Evolutionary conservation across 2,888 invertebrate species (phyloP), one percentile per base, ranked within the genome.

Genomic region (Lepidonotus clava): DNA sequence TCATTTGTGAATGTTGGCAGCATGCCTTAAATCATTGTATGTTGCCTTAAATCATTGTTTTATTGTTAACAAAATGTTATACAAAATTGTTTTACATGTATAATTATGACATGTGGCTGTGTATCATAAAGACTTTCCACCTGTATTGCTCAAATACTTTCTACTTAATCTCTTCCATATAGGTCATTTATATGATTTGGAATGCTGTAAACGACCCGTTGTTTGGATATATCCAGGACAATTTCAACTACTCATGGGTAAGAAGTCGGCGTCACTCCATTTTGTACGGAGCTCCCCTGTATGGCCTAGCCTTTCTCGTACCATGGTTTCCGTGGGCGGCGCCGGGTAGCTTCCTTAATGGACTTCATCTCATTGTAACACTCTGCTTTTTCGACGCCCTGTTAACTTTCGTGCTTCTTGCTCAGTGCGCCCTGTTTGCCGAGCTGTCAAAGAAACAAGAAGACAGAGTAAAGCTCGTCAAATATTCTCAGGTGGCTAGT

Each of bases 161-260:
- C n/a, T n/a, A n/a, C n/a, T n/a, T n/a, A n/a, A n/a, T n/a, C n/a
- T n/a, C n/a, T n/a, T n/a, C n/a, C n/a, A n/a, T 71, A 2, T 18
- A 80, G 80, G 90, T 92, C 0, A 89, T 95, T 8, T 95, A 94
- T 88, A 90, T 95, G 91, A 86, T 95, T 6, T 95, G 95, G 95
- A 95, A 95, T 89, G 94, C 95, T 0, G 88, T 95, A 36, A 95
- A 95, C 88, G 95, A 95, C 87, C 95, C 95, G 0, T 88, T 95
- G 56, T 95, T 95, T 89, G 95, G 94, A 11, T 94, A 94, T 87
- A 88, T 92, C 1, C 93, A 93, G 86, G 93, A 93, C 89, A 92
- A 90, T 24, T 89, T 91, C 32, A 89, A 88, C 11, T 91, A 87
- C 46, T 84, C 87, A 36, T 94, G 94, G 91, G 91, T 94, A 21